These are phyloP conservation scores for Miichthys miiuy DNA, from an alignment of 2,797 vertebrate species.

Conservation along the genomic window DNA sequence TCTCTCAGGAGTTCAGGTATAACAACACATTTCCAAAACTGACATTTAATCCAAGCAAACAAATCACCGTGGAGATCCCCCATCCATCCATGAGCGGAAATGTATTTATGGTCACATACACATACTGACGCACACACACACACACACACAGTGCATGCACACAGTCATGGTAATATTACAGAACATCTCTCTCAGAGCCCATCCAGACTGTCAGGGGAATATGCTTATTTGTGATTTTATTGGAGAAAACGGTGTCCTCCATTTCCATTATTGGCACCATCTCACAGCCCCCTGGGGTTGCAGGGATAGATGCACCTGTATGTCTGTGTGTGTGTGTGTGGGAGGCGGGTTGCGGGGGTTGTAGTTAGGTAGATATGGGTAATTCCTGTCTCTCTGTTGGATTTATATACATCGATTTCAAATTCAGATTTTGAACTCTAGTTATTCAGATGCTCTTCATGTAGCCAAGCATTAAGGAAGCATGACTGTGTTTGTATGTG, in stretches of 20 bases:
- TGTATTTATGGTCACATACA: constrained; percentile 61
- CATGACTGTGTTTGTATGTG: constrained; percentile 18
- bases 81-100: constrained; percentile 67
- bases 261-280: constrained; percentile 79
- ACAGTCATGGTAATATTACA: constrained; percentile 59
- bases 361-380: constrained; percentile 17
- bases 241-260: constrained; percentile 74
- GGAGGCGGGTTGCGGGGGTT: too few relatives aligned
- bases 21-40: constrained; percentile 85
- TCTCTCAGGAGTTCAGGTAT: constrained; percentile 71
- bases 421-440: too few relatives aligned
- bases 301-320: constrained; percentile 15
- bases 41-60: constrained; percentile 87
- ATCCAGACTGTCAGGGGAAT: constrained; percentile 76
- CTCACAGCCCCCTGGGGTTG: constrained; percentile 49
- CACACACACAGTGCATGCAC: constrained; percentile 44
- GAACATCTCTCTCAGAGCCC: constrained; percentile 62
- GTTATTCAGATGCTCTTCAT: constrained; percentile 32
- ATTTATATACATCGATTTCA: constrained; percentile 50
- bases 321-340: constrained; percentile 17
- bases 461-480: constrained; percentile 15
- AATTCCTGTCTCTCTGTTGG: constrained; percentile 33
- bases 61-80: constrained; percentile 83
- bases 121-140: constrained; percentile 33
- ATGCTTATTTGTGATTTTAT: constrained; percentile 81